These are phyloP conservation scores for Neosilurus mollespiculum DNA, from an alignment of 2,797 vertebrate genomes.

Conservation along the genomic window DNA sequence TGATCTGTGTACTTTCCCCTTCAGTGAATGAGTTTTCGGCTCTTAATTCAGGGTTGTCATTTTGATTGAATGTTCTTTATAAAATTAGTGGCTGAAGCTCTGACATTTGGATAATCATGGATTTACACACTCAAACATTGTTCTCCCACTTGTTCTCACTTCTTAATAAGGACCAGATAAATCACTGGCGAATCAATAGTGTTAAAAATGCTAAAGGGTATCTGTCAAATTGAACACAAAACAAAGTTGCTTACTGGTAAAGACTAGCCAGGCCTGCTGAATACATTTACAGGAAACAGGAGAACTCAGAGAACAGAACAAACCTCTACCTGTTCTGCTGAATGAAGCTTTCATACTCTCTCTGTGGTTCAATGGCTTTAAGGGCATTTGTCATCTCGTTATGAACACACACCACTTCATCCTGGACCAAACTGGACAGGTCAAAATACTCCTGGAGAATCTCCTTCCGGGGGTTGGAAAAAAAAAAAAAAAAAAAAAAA, in stretches of 20 bases:
- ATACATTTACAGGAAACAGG: neutral
- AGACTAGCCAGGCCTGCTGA: neutral
- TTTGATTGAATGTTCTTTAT: neutral
- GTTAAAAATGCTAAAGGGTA: neutral
- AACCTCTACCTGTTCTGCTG: conserved; percentile 80
- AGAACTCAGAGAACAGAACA: neutral
- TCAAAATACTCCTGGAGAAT: conserved; percentile 88
- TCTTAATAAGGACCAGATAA: neutral
- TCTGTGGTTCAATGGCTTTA: conserved; percentile 76
- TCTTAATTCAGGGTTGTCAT: neutral
- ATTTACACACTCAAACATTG: neutral
- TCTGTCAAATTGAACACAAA: conserved; percentile 1
- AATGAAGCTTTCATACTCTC: conserved; percentile 86
- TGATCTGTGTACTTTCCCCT: neutral
- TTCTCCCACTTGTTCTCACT: neutral
- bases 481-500: no score
- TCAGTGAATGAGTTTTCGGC: neutral
- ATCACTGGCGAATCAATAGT: neutral
- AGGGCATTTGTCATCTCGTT: conserved; percentile 78
- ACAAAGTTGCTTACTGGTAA: neutral
- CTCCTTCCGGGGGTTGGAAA: conserved; percentile 80
- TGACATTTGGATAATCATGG: neutral
- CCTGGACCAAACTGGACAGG: conserved; percentile 87
- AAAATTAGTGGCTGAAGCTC: neutral
- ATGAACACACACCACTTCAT: conserved; percentile 83